Evolutionary conservation across 2,888 invertebrate species (phyloP), one percentile per base, ranked within the genome.

Genomic region (Meteorus cinctellus): DNA sequence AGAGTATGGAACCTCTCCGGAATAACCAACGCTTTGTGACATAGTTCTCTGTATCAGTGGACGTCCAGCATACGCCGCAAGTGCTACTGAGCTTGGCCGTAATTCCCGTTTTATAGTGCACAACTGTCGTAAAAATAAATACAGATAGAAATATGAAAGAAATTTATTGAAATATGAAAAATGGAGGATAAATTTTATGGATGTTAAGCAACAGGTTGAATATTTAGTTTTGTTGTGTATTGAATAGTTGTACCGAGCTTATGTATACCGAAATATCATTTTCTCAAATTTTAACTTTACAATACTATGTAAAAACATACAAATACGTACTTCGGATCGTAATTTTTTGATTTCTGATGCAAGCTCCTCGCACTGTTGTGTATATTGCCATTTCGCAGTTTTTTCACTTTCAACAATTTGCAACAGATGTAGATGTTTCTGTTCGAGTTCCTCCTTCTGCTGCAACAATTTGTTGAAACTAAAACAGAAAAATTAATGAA

Each of bases 361-460:
- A n/a, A 97, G 92, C 84, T 97, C 97, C 84, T 97, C 97, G 84
- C 97, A 97, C 89, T 97, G 96, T 88, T 96, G 96, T 0, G 96
- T 96, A 89, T 97, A 97, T 90, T 97, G 96, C 96, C 96, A 97
- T 86, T 97, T 96, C 0, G 97, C 96, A 1, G 97, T 97, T 85
- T 96, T 93, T 90, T 97, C 97, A 81, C 96, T 96, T 90, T 97
- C 97, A 72, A 97, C 95, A 77, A 97, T 96, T 89, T 95, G 94
- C 78, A 97, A 92, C 68, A 97, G 91, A 88, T 97, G 97, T 66
- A 97, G 91, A 89, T 97, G 96, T 89, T 97, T 97, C 90, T 97
- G 97, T 85, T 97, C 97, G 84, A 97, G 89, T 90, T 97, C 96
- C 86, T 97, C 97, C 87, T 97, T 97, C 90, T 96, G 96, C 71